phyloP scores from a whole-genome alignment of 2,888 invertebrate species.

The Netelia virgata region DNA sequence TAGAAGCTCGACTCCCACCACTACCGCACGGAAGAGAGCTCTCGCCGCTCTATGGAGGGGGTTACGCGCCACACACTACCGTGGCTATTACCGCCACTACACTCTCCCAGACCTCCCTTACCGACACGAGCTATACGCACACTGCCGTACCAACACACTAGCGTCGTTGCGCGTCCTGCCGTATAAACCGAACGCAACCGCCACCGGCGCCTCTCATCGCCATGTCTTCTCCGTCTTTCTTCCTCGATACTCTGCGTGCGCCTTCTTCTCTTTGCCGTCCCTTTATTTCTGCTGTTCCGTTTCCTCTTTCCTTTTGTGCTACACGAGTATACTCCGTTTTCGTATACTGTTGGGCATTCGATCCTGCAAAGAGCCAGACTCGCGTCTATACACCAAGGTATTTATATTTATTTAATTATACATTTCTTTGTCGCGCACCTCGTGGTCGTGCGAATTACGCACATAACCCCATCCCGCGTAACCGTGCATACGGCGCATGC shows the following conservation, averaged over 20 bases:
- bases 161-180: not conserved
- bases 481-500: too few relatives aligned
- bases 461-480: too few relatives aligned
- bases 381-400: not conserved
- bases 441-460: too few relatives aligned
- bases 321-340: conserved; percentile 1
- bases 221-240: conserved; percentile 25
- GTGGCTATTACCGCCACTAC: not conserved
- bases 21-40: conserved; percentile 39
- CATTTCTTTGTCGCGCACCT: not conserved
- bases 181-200: conserved; percentile 49
- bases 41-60: conserved; percentile 35
- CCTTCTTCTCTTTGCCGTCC: not conserved
- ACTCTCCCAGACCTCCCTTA: not conserved
- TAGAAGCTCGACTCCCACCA: conserved; percentile 78
- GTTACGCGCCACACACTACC: conserved; percentile 19
- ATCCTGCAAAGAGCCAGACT: not conserved
- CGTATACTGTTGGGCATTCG: conserved; percentile 19
- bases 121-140: not conserved
- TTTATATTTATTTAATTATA: not conserved
- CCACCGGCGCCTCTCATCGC: conserved; percentile 49
- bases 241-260: conserved; percentile 19
- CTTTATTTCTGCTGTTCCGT: not conserved
- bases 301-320: not conserved
- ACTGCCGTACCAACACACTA: conserved; percentile 39